These are phyloP conservation scores for Meloidogyne exigua DNA, from an alignment of 1,140 invertebrate species.

Conservation along the genomic window DNA sequence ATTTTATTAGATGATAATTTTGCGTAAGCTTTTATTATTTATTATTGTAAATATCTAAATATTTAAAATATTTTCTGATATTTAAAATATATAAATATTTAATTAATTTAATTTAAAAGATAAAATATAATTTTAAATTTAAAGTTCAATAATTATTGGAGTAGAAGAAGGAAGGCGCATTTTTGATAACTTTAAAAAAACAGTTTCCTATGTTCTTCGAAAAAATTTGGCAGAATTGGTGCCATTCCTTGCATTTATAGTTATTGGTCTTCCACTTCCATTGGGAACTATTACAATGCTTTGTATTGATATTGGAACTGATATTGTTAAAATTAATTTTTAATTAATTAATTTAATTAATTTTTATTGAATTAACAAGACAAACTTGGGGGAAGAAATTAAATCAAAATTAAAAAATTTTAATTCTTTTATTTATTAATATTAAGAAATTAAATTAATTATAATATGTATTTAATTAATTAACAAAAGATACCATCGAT, in stretches of 20 bases:
- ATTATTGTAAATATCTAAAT: not conserved
- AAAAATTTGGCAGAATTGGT: slow-evolving; percentile 99
- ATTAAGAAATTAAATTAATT: too few relatives aligned
- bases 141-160: slow-evolving; percentile 88
- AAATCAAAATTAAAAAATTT: too few relatives aligned
- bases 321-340: slow-evolving; percentile 74
- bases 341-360: not conserved
- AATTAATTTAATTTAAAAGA: too few relatives aligned
- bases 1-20: slow-evolving; percentile 99
- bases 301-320: slow-evolving; percentile 98
- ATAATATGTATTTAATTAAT: not conserved
- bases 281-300: slow-evolving; percentile 97
- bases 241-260: slow-evolving; percentile 94
- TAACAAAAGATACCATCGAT: slow-evolving; percentile 75
- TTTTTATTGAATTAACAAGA: too few relatives aligned
- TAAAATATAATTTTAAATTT: not conserved
- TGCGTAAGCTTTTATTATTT: slow-evolving; percentile 67
- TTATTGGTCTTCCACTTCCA: slow-evolving; percentile 91
- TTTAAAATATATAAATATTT: too few relatives aligned
- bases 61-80: too few relatives aligned
- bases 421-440: too few relatives aligned
- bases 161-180: slow-evolving; percentile 97
- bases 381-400: too few relatives aligned
- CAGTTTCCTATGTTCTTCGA: slow-evolving; percentile 96
- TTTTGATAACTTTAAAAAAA: slow-evolving; percentile 99